Evolutionary conservation across 2,797 vertebrate genomes (phyloP), one percentile per base, ranked within the genome.

Genomic region (Rhynchotus rufescens): DNA sequence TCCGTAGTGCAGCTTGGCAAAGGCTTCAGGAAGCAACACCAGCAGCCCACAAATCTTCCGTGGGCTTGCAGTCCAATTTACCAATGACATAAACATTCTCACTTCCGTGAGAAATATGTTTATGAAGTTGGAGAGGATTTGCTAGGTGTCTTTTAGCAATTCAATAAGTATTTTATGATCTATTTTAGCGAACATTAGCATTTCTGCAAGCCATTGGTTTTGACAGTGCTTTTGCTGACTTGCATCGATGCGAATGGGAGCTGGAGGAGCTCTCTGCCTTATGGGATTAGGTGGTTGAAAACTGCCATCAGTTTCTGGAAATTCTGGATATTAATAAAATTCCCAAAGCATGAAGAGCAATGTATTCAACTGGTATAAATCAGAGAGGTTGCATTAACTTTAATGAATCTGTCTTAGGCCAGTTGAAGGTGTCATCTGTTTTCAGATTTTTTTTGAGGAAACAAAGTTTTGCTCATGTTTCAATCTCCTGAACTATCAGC

Each of bases 341-440:
- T n/a, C 71, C 62, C 54, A 3, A 26, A 14, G 83, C 54, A 21
- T 8, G 6, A 32, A 4, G 26, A 56, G 44, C 47, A 2, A 12
- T 1, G 15, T 8, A 1, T 61, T 51, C 40, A 36, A 62, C 22
- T 3, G 1, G 10, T 0, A 9, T 4, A 8, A 49, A 36, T 23
- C 67, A 51, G 60, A 12, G 16, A 4, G 22, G 68, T 80, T 89
- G 64, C 81, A 82, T 60, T 25, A 47, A 56, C 28, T 42, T 88
- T 54, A 59, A 71, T 59, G 68, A 69, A 82, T 59, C 91, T 62
- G 19, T 61, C 64, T 89, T 61, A 28, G 40, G 67, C 28, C 65
- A 25, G 38, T 4, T 67, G 56, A 6, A 82, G 20, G 25, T 42
- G 40, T 42, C 71, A 12, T 6, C 79, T 75, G 47, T 34, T 80